A percentile compares a stretch with the other conserved stretches of the same genome.
phyloP scores from a whole-genome alignment of 2,113 vertebrate genomes.

The Canis aureus region DNA sequence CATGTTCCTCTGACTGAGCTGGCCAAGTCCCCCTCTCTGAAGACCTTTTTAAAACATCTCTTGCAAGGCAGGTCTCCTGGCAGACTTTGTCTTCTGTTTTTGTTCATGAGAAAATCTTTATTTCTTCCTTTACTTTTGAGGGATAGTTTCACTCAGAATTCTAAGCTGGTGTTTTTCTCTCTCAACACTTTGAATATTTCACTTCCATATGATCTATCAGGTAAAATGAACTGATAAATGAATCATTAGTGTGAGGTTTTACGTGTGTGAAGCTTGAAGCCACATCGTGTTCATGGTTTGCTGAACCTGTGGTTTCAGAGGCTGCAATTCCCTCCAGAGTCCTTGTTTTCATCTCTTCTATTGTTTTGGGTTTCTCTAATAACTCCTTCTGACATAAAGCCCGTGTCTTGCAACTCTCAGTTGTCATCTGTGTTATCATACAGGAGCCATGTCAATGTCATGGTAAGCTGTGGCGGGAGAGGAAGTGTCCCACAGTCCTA shows the following conservation, averaged over 20 bases:
- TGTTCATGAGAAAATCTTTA: neutral
- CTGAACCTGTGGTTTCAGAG: neutral
- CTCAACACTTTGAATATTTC: neutral
- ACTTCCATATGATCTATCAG: neutral
- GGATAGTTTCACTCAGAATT: neutral
- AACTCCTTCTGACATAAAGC: neutral
- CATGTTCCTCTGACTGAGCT: neutral
- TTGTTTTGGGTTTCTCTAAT: neutral
- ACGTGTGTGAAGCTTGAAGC: neutral
- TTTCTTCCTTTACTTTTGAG: neutral
- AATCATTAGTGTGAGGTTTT: neutral
- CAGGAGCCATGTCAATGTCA: neutral
- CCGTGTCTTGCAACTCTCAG: neutral
- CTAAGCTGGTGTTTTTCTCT: neutral
- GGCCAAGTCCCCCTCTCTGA: neutral
- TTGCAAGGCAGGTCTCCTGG: neutral
- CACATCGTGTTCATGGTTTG: neutral
- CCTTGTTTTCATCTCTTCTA: neutral
- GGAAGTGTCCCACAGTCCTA: rapidly evolving
- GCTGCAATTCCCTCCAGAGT: neutral
- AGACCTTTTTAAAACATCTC: neutral
- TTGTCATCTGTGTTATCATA: neutral
- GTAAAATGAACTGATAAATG: neutral
- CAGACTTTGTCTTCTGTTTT: neutral
- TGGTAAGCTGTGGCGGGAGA: neutral